phyloP scores from a whole-genome alignment of 2,113 vertebrate species.

The Cyanoderma ruficeps region DNA sequence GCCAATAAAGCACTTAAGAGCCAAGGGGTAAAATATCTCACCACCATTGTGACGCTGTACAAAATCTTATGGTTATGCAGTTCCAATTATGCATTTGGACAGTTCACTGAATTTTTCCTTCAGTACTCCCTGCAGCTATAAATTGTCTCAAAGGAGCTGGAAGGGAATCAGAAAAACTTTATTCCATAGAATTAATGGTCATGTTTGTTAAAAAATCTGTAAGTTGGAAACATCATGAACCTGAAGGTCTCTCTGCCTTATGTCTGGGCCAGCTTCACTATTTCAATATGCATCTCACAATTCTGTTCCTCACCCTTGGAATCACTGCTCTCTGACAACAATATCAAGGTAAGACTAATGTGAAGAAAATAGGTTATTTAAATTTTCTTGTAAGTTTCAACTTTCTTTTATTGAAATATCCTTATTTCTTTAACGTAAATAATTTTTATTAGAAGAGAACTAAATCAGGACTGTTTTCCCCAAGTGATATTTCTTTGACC shows the following conservation, averaged over 20 bases:
- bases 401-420: neutral
- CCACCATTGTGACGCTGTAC: neutral
- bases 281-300: neutral
- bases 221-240: neutral
- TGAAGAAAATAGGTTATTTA: neutral
- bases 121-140: neutral
- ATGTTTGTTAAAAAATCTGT: neutral
- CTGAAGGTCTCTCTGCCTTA: neutral
- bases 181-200: neutral
- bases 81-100: slow-evolving; percentile 33
- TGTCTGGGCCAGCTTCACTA: neutral
- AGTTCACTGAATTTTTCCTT: slow-evolving; percentile 26
- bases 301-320: neutral
- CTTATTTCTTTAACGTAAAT: neutral
- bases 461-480: neutral
- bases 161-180: slow-evolving; percentile 26
- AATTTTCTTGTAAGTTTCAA: neutral
- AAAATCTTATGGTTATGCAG: neutral
- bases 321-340: neutral
- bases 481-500: neutral
- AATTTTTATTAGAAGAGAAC: neutral
- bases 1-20: slow-evolving; percentile 28
- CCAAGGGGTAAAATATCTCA: neutral
- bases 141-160: slow-evolving; percentile 31
- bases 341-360: neutral